Evolutionary conservation across 1,140 invertebrate species (phyloP).

Genomic region (Bombus confusus): DNA sequence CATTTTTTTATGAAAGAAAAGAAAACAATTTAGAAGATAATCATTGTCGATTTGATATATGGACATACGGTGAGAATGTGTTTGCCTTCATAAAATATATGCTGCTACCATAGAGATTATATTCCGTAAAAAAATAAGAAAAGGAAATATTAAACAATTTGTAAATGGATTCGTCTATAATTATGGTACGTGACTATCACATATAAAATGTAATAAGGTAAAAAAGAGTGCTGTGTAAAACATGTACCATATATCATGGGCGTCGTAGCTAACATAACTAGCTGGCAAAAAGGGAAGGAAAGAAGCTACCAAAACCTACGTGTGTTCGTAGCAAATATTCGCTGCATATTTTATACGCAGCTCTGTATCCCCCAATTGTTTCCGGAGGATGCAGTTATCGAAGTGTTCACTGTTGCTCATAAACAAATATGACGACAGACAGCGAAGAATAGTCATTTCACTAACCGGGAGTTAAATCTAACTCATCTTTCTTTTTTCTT

Average conservation of each 20-base stretch:
- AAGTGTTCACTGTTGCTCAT: constrained; percentile 75
- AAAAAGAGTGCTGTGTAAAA: constrained; percentile 36
- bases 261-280: constrained; percentile 32
- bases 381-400: constrained; percentile 65
- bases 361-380: constrained; percentile 60
- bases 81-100: constrained; percentile 54
- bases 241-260: constrained; percentile 37
- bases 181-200: constrained; percentile 25
- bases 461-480: constrained; percentile 28
- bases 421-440: constrained; percentile 63
- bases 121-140: constrained; percentile 29
- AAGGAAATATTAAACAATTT: constrained; percentile 10
- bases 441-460: constrained; percentile 64
- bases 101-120: constrained; percentile 54
- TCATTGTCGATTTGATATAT: constrained; percentile 44
- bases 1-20: constrained; percentile 28
- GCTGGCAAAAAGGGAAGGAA: constrained; percentile 6
- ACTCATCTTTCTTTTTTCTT: constrained; percentile 12
- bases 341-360: constrained; percentile 72
- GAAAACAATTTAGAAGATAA: constrained; percentile 40
- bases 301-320: constrained; percentile 71
- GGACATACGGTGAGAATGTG: constrained; percentile 32
- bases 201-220: constrained; percentile 30
- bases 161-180: constrained; percentile 55
- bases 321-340: constrained; percentile 76